A percentile compares a stretch with the other conserved stretches of the same genome.
Evolutionary conservation across 2,113 vertebrate genomes (phyloP).

Genomic region (Carassius auratus): DNA sequence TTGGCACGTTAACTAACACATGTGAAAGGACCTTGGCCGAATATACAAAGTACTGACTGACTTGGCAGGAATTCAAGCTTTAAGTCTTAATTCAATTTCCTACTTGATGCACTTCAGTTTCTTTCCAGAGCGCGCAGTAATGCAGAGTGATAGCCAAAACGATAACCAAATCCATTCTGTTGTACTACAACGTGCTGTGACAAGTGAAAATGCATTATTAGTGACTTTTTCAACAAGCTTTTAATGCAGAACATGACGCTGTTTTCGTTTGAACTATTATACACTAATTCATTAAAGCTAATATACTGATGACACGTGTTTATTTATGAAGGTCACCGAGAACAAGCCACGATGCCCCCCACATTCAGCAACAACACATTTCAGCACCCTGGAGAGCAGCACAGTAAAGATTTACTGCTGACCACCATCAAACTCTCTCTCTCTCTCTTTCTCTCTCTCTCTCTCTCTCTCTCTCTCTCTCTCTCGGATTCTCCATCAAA

Average conservation of each 20-base stretch:
- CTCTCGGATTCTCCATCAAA: background rate
- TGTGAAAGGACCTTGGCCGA: conserved; percentile 17
- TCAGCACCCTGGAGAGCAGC: conserved; percentile 69
- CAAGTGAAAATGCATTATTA: background rate
- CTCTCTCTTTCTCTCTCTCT: background rate
- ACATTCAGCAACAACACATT: conserved; percentile 22
- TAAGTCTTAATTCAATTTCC: conserved; percentile 20
- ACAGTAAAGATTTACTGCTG: conserved; percentile 31
- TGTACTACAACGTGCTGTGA: background rate
- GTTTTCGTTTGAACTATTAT: conserved; percentile 50
- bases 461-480: background rate
- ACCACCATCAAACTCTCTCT: conserved; percentile 19
- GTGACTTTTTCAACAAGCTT: background rate
- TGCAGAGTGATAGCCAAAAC: conserved; percentile 9
- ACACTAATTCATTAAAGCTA: conserved; percentile 50
- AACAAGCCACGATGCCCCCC: conserved; percentile 13
- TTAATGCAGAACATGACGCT: conserved; percentile 3
- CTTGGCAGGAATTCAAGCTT: conserved; percentile 21
- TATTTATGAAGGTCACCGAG: conserved; percentile 15
- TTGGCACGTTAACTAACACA: conserved; percentile 41
- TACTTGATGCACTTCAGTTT: conserved; percentile 33
- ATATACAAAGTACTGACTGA: conserved; percentile 1
- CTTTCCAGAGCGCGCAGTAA: conserved; percentile 15
- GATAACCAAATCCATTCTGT: background rate
- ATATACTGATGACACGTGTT: conserved; percentile 34